Evolutionary conservation across 2,113 vertebrate genomes (phyloP).

Genomic region (Electrona antarctica): DNA sequence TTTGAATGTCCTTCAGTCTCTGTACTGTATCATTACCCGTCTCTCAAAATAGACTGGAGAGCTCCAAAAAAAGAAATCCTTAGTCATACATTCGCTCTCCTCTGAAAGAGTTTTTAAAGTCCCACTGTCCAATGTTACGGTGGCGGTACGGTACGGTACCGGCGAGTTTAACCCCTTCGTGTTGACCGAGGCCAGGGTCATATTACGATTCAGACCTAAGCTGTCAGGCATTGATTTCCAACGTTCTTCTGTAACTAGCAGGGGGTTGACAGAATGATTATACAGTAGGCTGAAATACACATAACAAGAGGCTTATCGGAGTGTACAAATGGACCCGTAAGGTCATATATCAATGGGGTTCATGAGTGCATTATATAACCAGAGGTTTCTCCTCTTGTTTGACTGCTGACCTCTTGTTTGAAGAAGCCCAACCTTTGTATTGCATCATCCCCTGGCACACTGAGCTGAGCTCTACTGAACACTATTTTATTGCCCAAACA

Average conservation of each 20-base stretch:
- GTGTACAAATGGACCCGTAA: neutral
- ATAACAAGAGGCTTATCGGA: neutral
- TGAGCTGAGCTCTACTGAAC: too few species aligned
- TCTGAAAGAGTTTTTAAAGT: constrained; percentile 24
- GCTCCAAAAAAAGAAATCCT: constrained; percentile 60
- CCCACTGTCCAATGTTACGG: neutral
- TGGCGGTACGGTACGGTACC: constrained; percentile 1
- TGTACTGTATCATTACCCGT: constrained; percentile 66
- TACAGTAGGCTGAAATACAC: neutral
- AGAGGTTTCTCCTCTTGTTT: too few species aligned
- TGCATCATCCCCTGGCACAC: too few species aligned
- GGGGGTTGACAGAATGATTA: neutral
- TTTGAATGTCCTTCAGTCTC: constrained; percentile 68
- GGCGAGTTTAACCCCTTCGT: constrained; percentile 2
- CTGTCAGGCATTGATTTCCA: neutral
- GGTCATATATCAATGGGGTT: too few species aligned
- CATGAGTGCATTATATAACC: too few species aligned
- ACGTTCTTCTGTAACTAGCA: neutral
- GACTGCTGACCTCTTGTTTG: too few species aligned
- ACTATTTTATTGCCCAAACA: too few species aligned
- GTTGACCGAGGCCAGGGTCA: neutral
- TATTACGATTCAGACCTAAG: neutral
- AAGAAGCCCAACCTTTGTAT: too few species aligned
- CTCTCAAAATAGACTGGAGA: constrained; percentile 66
- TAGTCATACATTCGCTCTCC: constrained; percentile 46